A percentile compares a stretch with the other conserved stretches of the same genome.
These are phyloP conservation scores for Theonella swinhoei DNA, from an alignment of 37 sponge, comb jelly and placozoan genomes.

Conservation along the genomic window DNA sequence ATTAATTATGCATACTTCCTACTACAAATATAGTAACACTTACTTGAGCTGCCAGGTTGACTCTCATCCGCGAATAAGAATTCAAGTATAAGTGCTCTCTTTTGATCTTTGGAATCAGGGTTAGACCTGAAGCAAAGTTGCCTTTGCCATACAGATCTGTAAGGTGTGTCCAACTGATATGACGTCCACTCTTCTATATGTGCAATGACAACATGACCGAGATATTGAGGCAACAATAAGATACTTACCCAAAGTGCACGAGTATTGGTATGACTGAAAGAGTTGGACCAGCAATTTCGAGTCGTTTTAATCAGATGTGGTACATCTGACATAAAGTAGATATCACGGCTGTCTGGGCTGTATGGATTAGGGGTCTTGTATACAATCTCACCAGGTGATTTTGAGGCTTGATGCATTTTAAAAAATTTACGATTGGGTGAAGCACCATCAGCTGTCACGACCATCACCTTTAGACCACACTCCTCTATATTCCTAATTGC, in stretches of 20 bases:
- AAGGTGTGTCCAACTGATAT: constrained; percentile 41
- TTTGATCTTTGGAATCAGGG: not conserved
- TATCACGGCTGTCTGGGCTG: not conserved
- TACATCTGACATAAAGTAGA: constrained; percentile 39
- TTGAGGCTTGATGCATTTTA: not conserved
- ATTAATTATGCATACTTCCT: not conserved
- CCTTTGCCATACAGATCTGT: not conserved
- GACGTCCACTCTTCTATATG: constrained; percentile 16
- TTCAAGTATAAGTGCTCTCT: not conserved
- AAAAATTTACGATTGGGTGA: constrained; percentile 34
- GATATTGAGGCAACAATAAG: not conserved
- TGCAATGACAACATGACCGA: not conserved
- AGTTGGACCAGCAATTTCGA: constrained; percentile 37
- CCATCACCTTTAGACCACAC: constrained; percentile 43
- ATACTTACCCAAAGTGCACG: constrained; percentile 6
- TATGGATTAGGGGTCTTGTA: constrained; percentile 30
- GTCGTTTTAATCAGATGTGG: constrained; percentile 46
- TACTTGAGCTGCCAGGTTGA: not conserved
- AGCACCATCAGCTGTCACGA: constrained; percentile 47
- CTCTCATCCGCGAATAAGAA: not conserved
- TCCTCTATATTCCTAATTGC: constrained; percentile 15
- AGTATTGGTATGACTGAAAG: constrained; percentile 6
- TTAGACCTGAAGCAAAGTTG: not conserved
- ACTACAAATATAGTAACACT: not conserved
- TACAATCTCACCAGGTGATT: not conserved